Evolutionary conservation across 2,113 vertebrate genomes (phyloP), one percentile per base, ranked within the genome.

Genomic region (Elaphurus davidianus): DNA sequence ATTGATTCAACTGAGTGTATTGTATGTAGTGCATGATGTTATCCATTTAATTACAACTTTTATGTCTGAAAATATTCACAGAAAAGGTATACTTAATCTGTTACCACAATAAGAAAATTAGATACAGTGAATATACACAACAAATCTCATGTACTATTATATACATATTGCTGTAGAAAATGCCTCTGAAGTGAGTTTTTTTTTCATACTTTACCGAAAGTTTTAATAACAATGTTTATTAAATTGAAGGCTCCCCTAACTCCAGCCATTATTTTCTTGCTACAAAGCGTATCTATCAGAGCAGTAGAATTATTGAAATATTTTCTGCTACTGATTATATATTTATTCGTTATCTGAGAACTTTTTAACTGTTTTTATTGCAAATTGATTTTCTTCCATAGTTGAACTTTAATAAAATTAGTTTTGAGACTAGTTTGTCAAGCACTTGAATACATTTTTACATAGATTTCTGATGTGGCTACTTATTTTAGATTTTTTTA

Each of bases 11-110:
- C 71, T 97, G 96, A 98, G 30, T 82, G 71, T 23, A 93, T 86
- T 97, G 28, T 96, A 54, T 64, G 19, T 25, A 97, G 33, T 98
- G 21, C 86, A 92, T 97, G 91, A 90, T 57, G 94, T 97, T 97
- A 95, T 91, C n/a, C 17, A 88, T 60, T 98, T 50, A 74, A 25
- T 90, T 96, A 62, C 89, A 96, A 97, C 45, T 97, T 98, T 97
- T 94, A 86, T 96, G 83, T 59, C 47, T 97, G 52, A 84, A 64
- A 64, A 78, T 81, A 95, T 54, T 92, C 90, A 60, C 7, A 90
- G 43, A 50, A 71, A 82, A 62, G 0, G 9, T 74, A 71, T 85
- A 25, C 25, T 90, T 97, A 43, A 1, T 57, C 13, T 33, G 40
- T 82, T 21, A 45, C 11, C 8, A 52, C 9, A 71, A 43, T 57